These are phyloP conservation scores for Anguilla pacifica DNA, from an alignment of 2,797 vertebrate genomes.

Conservation along the genomic window DNA sequence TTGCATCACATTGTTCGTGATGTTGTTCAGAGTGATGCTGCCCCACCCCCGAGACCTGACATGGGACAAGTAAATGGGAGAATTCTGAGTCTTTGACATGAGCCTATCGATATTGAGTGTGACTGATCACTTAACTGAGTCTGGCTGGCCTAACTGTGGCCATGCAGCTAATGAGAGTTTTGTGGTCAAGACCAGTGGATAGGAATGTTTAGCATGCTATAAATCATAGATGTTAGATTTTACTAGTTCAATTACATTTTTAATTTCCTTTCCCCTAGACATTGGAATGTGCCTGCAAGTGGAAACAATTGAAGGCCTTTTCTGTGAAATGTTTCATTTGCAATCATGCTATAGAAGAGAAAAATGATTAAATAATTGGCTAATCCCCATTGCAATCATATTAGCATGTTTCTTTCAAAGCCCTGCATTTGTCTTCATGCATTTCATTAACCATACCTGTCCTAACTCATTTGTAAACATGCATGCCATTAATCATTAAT, in stretches of 20 bases:
- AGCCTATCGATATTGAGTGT: no score
- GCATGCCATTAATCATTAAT: not conserved
- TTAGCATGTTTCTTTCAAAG: not conserved
- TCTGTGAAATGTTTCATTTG: not conserved
- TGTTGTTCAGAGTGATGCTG: no score
- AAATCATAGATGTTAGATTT: not conserved
- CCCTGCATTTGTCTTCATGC: not conserved
- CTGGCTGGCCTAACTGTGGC: no score
- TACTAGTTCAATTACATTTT: not conserved
- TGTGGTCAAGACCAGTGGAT: not conserved
- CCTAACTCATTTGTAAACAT: not conserved
- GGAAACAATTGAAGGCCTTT: not conserved
- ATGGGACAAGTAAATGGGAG: no score
- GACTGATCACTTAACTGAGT: no score
- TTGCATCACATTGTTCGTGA: no score
- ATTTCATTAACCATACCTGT: not conserved
- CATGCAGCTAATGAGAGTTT: not conserved
- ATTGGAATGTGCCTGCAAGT: not conserved
- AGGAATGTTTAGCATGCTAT: not conserved
- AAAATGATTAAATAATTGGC: not conserved
- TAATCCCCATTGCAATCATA: not conserved
- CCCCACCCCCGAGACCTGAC: no score
- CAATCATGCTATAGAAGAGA: not conserved
- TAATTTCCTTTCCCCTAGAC: not conserved
- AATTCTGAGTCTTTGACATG: no score